Evolutionary conservation across 2,113 vertebrate species (phyloP), one percentile per base, ranked within the genome.

Genomic region (Empidonax traillii): DNA sequence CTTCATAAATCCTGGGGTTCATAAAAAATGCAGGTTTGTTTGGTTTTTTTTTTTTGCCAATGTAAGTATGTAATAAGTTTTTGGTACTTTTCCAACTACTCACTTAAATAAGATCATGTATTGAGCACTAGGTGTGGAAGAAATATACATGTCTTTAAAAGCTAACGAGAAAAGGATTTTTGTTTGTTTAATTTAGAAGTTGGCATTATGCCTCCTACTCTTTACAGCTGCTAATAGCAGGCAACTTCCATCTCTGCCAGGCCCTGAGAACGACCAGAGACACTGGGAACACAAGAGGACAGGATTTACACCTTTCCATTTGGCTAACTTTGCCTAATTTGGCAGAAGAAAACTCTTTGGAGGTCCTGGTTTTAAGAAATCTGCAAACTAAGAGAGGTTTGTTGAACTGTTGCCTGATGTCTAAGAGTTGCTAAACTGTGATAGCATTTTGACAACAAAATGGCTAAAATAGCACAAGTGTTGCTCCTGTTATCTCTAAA

Each of bases 221-320:
- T 67, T 90, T 78, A 84, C 72, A 63, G 47, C n/a, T 85, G 85
- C 82, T 75, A 77, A 86, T 23, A 90, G 68, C 68, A 89, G 73
- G 75, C 47, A 78, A 13, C 37, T 87, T 78, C 4, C 2, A 6
- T n/a, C 69, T 87, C 74, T 12, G 37, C 62, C 91, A 89, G 87
- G 69, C 61, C 91, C 84, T 49, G 69, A 58, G 85, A 43, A 85
- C 3, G 5, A 55, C 71, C 62, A 14, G 47, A 87, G 72, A 73
- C 47, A 20, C 47, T 28, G 35, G 30, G 39, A 51, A 75, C 47
- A 31, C 69, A 41, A 52, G 83, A 89, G 61, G 69, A 84, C 59
- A 66, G 83, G 84, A 94, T 95, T 91, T 82, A 92, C 81, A 94
- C 93, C 94, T 95, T 94, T 68, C 77, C 77, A 63, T 95, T 95